Evolutionary conservation across 1,140 invertebrate species (phyloP), one percentile per base, ranked within the genome.

Genomic region (Drosophila teissieri): DNA sequence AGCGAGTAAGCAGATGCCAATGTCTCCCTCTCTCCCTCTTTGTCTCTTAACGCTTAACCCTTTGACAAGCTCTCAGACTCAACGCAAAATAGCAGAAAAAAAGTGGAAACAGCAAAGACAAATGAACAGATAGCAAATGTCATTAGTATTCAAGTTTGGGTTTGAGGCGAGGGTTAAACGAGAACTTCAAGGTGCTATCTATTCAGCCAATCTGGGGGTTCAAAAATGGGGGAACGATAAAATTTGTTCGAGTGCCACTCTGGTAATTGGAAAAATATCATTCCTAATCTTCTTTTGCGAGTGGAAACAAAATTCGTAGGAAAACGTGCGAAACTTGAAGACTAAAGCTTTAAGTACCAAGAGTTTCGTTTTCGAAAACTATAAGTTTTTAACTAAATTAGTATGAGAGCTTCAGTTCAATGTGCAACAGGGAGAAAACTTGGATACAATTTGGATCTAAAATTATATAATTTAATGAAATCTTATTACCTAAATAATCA

Each of bases 141-240:
- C 82, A 85, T 85, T 85, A 85, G 82, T 62, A 81, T 85, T 86
- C 68, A 36, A 48, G 36, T 46, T 74, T 62, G 36, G 49, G 37
- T 74, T 15, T 24, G 45, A 7, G 31, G 37, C 51, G 51, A 63
- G 58, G 51, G 69, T 57, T 74, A 74, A 52, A 17, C 39, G 46
- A 65, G 31, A 53, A 68, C 61, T 68, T 52, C 37, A 31, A 19
- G 46, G 40, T 22, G 37, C 19, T 45, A 68, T 65, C 79, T 24
- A 46, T 56, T 46, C 27, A 68, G 34, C 34, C 44, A 46, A 70
- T 54, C 65, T 14, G 73, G 73, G 70, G 61, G 31, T 10, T 31
- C 51, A 40, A 55, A 54, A 51, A 17, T 36, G 36, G 2, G 17
- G 11, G 11, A 3, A 14, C 17, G 10, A 6, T 12, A n/a, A 1